phyloP scores from a whole-genome alignment of 1,140 invertebrate genomes.

The Melipona quadrifasciata region DNA sequence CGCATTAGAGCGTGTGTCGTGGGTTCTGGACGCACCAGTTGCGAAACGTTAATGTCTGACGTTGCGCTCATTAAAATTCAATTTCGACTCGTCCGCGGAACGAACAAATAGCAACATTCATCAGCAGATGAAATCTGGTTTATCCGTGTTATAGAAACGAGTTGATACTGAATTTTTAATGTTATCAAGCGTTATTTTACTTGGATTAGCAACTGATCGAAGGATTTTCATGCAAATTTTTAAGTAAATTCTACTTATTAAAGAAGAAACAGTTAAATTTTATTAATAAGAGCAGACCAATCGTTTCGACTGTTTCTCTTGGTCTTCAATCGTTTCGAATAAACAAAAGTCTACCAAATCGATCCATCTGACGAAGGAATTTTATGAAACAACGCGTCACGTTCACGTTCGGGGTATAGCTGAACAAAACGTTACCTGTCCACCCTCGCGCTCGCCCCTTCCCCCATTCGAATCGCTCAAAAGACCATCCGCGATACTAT shows the following conservation, averaged over 20 bases:
- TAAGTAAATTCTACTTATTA: too few relatives aligned
- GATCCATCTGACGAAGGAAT: neutral
- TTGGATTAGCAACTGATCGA: too few relatives aligned
- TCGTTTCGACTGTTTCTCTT: too few relatives aligned
- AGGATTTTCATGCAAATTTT: too few relatives aligned
- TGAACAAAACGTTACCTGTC: constrained; percentile 12
- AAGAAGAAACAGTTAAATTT: too few relatives aligned
- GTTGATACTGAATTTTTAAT: too few relatives aligned
- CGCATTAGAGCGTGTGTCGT: constrained; percentile 32
- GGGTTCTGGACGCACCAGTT: neutral
- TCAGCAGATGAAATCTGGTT: neutral
- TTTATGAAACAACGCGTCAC: neutral
- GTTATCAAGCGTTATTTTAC: too few relatives aligned
- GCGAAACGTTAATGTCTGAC: neutral
- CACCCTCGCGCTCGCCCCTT: neutral
- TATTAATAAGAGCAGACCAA: too few relatives aligned
- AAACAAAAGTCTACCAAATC: neutral
- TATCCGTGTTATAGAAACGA: too few relatives aligned
- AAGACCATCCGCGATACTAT: constrained; percentile 24
- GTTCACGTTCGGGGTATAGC: too few relatives aligned
- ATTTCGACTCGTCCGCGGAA: neutral
- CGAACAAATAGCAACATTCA: neutral
- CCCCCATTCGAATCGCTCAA: neutral
- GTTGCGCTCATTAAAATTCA: neutral
- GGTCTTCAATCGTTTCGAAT: too few relatives aligned